Evolutionary conservation across 2,888 invertebrate genomes (phyloP), one percentile per base, ranked within the genome.

Genomic region (Enchytraeus crypticus): DNA sequence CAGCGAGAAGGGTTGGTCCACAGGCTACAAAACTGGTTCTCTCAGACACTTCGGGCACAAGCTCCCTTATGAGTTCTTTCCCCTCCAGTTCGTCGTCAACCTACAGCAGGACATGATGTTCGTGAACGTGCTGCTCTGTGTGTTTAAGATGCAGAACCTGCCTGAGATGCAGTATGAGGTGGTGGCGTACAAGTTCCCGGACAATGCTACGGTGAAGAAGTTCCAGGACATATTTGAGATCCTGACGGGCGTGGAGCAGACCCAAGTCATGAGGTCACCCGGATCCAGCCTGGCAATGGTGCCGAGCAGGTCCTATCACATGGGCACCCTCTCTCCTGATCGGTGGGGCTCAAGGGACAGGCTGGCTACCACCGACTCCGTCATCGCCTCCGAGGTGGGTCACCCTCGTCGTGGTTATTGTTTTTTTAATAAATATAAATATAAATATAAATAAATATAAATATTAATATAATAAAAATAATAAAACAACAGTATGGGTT

Each of bases 111-210:
- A 60, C 33, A 29, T 54, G 4, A 33, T 38, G 45, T 60, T 54
- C 45, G 54, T 60, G n/a, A 60, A 60, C 26, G 60, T 60, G n/a
- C 47, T 60, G 14, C 54, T 60, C 2, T 34, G 53, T 18, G 53
- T 60, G 33, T 54, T 60, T 30, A 32, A 26, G 1, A 34, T 60
- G 32, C 53, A 60, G 53, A 53, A 21, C 54, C 38, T 53, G n/a
- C 29, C 53, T 1, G 53, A 32, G 2, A 14, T 43, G 18, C 34
- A 54, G 45, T 60, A 54, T 46, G 60, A 60, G 54, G 54, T 60
- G 21, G 32, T 53, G n/a, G 60, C 60, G 38, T 60, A 60, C 54
- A 60, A 60, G 33, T 54, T 60, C 54, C 30, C 33, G 21, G 38
- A 60, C 46, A 26, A 46, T 14, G 27, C 30, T n/a, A 34, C 53